Evolutionary conservation across 1,140 invertebrate species (phyloP), one percentile per base, ranked within the genome.

Genomic region (Macrobrachium nipponense): DNA sequence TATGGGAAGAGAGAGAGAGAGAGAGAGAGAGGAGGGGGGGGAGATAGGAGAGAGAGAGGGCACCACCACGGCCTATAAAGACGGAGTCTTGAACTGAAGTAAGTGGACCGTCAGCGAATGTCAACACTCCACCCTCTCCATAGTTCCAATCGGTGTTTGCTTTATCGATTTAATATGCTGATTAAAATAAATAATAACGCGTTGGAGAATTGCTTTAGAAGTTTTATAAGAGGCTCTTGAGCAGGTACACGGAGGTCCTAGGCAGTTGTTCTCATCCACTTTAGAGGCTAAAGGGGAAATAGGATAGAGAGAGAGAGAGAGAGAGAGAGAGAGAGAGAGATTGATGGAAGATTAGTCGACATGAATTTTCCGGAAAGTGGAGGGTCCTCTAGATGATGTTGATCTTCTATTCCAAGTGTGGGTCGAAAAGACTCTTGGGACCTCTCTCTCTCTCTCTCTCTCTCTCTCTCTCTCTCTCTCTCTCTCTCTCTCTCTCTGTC

Each of bases 181-280:
- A 80, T 80, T 80, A 80, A 80, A 80, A 80, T 80, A 79, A 79
- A 79, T 79, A 79, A 79, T 79, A 61, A 79, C 77, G 27, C 77
- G 27, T 17, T 43, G 77, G 77, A 27, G 77, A 18, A 79, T 27
- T 62, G 61, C 59, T 62, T 43, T 60, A 20, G 58, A 36, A 62
- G 27, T 18, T 27, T 59, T 17, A 23, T 27, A 60, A 43, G 59
- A 23, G 58, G 18, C 75, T 20, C 59, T 77, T 58, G 44, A 44
- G 23, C 18, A 27, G 23, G 23, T 70, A 43, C 23, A 43, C 68
- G 68, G 36, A 27, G 23, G 36, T 27, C 68, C 68, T 70, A 70
- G 23, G 36, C 17, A 43, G 68, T 27, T 70, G 23, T 70, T 70
- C 68, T 12, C 51, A 12, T 70, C 68, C 36, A 70, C 68, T 70